Percentiles rank a stretch among this genome's conserved stretches.
Evolutionary conservation across 2,888 invertebrate species (phyloP).

Genomic region (Vanessa cardui): DNA sequence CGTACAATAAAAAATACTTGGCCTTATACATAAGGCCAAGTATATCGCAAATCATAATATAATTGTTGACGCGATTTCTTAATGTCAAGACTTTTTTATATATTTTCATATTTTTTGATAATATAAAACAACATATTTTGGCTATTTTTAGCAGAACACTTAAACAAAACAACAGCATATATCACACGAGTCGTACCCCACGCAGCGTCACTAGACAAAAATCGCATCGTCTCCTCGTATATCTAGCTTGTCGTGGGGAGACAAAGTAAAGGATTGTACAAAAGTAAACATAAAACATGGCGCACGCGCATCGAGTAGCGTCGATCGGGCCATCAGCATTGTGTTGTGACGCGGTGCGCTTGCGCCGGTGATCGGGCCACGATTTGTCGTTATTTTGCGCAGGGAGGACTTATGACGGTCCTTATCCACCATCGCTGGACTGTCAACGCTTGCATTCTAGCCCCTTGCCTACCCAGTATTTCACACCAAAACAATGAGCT

Average conservation of each 20-base stretch:
- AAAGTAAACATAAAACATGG: conserved; percentile 74
- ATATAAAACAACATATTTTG: background rate
- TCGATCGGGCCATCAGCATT: conserved; percentile 62
- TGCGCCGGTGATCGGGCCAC: conserved; percentile 58
- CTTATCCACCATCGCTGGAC: conserved; percentile 74
- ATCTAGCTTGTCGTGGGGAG: conserved; percentile 68
- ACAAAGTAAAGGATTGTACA: conserved; percentile 74
- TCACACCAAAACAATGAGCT: conserved; percentile 79
- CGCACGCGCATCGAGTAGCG: conserved; percentile 67
- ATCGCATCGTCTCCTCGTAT: conserved; percentile 72
- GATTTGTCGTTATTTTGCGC: conserved; percentile 78
- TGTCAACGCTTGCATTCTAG: conserved; percentile 57
- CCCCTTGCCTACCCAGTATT: conserved; percentile 63
- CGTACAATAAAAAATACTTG: too few species aligned
- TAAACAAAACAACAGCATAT: conserved; percentile 45
- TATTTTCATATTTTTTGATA: background rate
- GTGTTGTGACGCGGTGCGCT: conserved; percentile 41
- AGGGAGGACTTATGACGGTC: conserved; percentile 70
- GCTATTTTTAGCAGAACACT: conserved; percentile 14
- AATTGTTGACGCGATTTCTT: too few species aligned
- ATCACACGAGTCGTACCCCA: conserved; percentile 64
- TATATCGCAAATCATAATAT: too few species aligned
- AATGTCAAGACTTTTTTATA: background rate
- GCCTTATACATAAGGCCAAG: too few species aligned
- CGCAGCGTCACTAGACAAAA: conserved; percentile 78